A percentile compares a stretch with the other conserved stretches of the same genome.
Conservation (phyloP, 2,888 invertebrate genomes). For the Hololepta plana region DNA sequence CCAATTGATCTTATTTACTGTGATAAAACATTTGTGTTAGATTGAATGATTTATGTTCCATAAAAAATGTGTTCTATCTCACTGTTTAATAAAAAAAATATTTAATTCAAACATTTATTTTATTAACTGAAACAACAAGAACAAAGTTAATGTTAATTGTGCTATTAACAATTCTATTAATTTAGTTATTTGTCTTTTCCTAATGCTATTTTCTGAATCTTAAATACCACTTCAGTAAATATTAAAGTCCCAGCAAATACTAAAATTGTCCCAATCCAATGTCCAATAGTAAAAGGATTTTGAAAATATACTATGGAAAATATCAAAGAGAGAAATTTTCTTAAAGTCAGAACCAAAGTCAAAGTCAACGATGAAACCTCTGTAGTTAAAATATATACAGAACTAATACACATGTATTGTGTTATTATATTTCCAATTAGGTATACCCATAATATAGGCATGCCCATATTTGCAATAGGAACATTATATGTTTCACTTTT, state of each 20-base stretch:
- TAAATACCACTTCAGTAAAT: constrained; percentile 61
- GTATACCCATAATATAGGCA: constrained; percentile 64
- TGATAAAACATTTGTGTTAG: too few relatives aligned
- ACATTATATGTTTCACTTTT: constrained; percentile 38
- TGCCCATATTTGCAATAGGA: constrained; percentile 36
- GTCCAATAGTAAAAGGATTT: constrained; percentile 81
- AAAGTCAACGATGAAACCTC: constrained; percentile 89
- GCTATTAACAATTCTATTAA: neutral
- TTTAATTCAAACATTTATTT: too few relatives aligned
- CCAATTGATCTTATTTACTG: too few relatives aligned
- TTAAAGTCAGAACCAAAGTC: constrained; percentile 83
- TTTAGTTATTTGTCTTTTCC: neutral
- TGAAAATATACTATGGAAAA: constrained; percentile 89
- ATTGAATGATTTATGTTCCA: too few relatives aligned
- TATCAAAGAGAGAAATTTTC: constrained; percentile 90
- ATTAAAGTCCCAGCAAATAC: constrained; percentile 89
- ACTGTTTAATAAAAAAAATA: too few relatives aligned
- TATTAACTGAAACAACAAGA: too few relatives aligned
- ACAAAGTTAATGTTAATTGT: too few relatives aligned
- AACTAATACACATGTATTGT: constrained; percentile 87
- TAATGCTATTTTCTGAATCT: neutral
- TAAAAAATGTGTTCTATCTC: too few relatives aligned
- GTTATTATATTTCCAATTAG: constrained; percentile 69
- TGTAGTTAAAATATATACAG: constrained; percentile 86
- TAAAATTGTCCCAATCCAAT: constrained; percentile 78